phyloP scores from a whole-genome alignment of 2,888 invertebrate species.

The Onthophagus sagittarius region DNA sequence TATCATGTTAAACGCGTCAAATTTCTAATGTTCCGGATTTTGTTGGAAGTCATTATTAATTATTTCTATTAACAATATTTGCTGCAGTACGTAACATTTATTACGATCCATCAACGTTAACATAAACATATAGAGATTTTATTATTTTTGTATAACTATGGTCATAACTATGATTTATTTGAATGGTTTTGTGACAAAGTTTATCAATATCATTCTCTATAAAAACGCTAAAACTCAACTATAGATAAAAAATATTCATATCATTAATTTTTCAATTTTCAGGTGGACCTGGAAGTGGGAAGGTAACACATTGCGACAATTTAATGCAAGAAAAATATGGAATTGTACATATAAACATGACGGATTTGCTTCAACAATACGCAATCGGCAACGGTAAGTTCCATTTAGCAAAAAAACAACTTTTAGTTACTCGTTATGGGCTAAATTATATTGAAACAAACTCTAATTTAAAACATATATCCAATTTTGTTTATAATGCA shows the following conservation, averaged over 20 bases:
- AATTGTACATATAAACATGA: constrained; percentile 87
- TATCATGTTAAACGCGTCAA: too few species aligned
- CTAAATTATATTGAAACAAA: constrained; percentile 3
- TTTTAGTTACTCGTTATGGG: neutral
- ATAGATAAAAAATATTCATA: neutral
- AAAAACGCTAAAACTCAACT: too few species aligned
- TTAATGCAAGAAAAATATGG: constrained; percentile 82
- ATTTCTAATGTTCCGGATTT: too few species aligned
- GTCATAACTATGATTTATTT: too few species aligned
- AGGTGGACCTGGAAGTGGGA: constrained; percentile 96
- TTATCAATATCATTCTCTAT: too few species aligned
- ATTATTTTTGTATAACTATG: too few species aligned
- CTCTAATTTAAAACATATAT: neutral
- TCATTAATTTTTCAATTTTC: constrained; percentile 25
- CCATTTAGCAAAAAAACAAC: neutral
- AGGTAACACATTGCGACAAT: constrained; percentile 96
- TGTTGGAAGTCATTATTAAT: too few species aligned
- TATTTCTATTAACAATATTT: too few species aligned
- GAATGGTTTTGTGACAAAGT: too few species aligned
- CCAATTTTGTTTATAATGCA: neutral
- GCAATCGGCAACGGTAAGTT: constrained; percentile 79
- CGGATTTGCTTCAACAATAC: constrained; percentile 83
- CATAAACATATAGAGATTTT: too few species aligned
- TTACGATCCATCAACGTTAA: too few species aligned
- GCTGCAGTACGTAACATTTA: too few species aligned